Evolutionary conservation across 2,888 invertebrate species (phyloP), one percentile per base, ranked within the genome.

Genomic region (Meteorus colon): DNA sequence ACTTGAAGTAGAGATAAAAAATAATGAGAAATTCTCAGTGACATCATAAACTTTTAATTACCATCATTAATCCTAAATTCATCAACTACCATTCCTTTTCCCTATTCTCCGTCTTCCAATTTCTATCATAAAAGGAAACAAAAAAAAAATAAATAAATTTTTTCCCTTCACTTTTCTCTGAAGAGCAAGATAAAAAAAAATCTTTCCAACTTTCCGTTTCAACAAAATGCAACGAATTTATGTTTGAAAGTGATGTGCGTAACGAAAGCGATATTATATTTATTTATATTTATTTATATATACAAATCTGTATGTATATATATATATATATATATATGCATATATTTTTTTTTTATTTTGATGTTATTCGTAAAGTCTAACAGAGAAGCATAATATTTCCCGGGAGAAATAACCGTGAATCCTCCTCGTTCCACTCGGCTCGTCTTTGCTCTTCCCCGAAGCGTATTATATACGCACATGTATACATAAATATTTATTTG

Each of bases 351-450:
- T 34, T 66, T 37, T 63, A 34, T 55, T 55, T 55, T 19, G n/a
- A 55, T 55, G 4, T 55, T 55, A 55, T 55, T 55, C 19, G 8
- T 55, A 55, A 55, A 55, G 55, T 19, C 37, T 34, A 41, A 29
- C 27, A 27, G 60, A 70, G 41, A 8, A 41, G 60, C 41, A 63
- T 65, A 72, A 72, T 72, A 48, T 72, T 72, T 72, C 72, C 63
- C 31, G 72, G 48, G 72, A 72, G 63, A 72, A 72, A 72, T 72
- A 72, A 72, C 72, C 72, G 72, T 72, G 72, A 72, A 72, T 72
- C 72, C 72, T 72, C 63, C 63, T 72, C 63, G 72, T 72, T 72
- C 72, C 72, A 31, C 63, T 63, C 48, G 72, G 72, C 48, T 69
- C 19, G 55, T 69, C 29, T 55, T 55, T n/a, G 55, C 34, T n/a